Conservation (phyloP, 2,888 invertebrate species). For the Myopa testacea region DNA sequence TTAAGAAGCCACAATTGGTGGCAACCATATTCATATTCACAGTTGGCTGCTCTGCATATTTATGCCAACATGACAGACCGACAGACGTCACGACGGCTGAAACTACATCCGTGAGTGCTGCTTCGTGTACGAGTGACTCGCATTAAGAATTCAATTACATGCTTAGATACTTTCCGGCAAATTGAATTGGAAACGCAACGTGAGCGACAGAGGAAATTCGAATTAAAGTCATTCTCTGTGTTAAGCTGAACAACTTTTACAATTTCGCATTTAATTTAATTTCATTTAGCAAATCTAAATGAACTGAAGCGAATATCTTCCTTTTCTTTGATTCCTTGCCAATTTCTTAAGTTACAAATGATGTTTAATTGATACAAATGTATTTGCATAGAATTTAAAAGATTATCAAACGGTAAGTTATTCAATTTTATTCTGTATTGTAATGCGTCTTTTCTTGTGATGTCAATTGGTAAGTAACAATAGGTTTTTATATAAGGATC, state of each 20-base stretch:
- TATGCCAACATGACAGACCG: constrained; percentile 41
- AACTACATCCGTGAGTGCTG: constrained; percentile 9
- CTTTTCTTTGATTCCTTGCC: too few species aligned
- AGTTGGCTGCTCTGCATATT: constrained; percentile 45
- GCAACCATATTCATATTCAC: constrained; percentile 41
- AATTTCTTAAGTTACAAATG: too few species aligned
- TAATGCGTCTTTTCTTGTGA: too few species aligned
- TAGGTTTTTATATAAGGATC: too few species aligned
- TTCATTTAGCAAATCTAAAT: too few species aligned
- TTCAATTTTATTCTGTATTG: too few species aligned
- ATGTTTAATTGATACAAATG: too few species aligned
- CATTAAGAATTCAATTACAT: constrained; percentile 66
- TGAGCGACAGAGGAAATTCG: neutral
- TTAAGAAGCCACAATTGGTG: constrained; percentile 14
- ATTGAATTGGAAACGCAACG: constrained; percentile 34
- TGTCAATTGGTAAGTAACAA: too few species aligned
- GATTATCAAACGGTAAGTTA: too few species aligned
- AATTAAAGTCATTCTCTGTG: neutral
- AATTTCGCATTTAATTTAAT: too few species aligned
- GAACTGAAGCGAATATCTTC: too few species aligned
- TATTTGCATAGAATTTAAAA: too few species aligned
- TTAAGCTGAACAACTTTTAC: neutral
- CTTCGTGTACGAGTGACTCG: constrained; percentile 57
- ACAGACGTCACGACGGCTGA: constrained; percentile 12
- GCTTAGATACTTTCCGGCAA: constrained; percentile 60